phyloP scores from a whole-genome alignment of 2,113 vertebrate genomes.

The Clarias magur region DNA sequence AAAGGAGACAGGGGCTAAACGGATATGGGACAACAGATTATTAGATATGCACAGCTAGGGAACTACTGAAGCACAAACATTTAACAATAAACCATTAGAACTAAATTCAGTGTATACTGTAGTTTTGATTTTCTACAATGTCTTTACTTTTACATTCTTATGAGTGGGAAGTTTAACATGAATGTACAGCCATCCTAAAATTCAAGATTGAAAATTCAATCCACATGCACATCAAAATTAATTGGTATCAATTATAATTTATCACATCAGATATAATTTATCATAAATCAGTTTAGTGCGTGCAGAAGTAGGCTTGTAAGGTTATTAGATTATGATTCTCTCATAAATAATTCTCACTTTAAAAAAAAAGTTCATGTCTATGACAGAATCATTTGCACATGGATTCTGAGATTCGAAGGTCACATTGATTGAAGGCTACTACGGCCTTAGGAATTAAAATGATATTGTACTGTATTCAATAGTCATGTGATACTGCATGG shows the following conservation, averaged over 20 bases:
- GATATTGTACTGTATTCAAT: background rate
- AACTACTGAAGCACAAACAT: background rate
- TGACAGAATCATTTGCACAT: background rate
- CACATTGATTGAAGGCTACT: background rate
- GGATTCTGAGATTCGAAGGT: background rate
- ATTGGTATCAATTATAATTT: background rate
- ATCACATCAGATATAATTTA: background rate
- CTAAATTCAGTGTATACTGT: background rate
- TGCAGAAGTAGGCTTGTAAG: background rate
- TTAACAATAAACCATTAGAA: background rate
- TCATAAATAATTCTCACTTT: background rate
- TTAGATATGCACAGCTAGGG: background rate
- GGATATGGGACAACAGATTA: slow-evolving; percentile 3
- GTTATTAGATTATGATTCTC: background rate
- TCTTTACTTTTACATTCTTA: too few relatives aligned
- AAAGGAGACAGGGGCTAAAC: slow-evolving; percentile 26
- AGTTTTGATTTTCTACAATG: background rate
- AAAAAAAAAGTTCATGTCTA: background rate
- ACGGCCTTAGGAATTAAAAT: background rate
- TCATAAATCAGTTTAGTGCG: background rate
- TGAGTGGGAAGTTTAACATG: too few relatives aligned
- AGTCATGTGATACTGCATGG: background rate
- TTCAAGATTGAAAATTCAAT: background rate
- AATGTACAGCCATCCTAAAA: too few relatives aligned
- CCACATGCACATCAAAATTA: too few relatives aligned